These are phyloP conservation scores for Rousettus leschenaultii DNA, from an alignment of 2,113 vertebrate species.

Conservation along the genomic window DNA sequence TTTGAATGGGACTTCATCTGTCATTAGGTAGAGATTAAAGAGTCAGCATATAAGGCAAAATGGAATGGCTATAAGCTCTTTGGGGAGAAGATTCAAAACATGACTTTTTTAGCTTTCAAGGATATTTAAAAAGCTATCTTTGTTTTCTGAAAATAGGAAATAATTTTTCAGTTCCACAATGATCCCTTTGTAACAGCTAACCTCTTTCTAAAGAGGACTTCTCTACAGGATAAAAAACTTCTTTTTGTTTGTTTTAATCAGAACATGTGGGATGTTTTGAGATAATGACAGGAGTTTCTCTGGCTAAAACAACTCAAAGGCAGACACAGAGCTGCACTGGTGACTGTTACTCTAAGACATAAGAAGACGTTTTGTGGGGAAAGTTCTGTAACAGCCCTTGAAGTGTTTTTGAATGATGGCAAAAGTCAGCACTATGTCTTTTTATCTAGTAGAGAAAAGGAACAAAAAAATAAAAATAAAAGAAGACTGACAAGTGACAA, in stretches of 20 bases:
- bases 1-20: background rate
- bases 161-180: slow-evolving; percentile 16
- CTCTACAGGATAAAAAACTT: background rate
- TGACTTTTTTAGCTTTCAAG: background rate
- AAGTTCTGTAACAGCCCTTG: background rate
- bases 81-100: background rate
- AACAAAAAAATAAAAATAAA: background rate
- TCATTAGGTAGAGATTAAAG: background rate
- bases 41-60: background rate
- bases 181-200: slow-evolving; percentile 23
- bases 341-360: background rate
- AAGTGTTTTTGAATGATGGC: slow-evolving; percentile 30
- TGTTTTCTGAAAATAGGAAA: slow-evolving; percentile 36
- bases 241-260: slow-evolving; percentile 20
- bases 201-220: background rate
- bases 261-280: slow-evolving; percentile 11
- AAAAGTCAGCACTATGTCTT: slow-evolving; percentile 13
- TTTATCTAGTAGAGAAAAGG: background rate
- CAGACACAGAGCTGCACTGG: background rate
- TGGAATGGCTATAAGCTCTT: background rate
- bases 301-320: background rate
- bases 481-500: background rate
- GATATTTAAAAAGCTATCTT: slow-evolving; percentile 7
- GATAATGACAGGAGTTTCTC: background rate
- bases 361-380: background rate